phyloP scores from a whole-genome alignment of 2,888 invertebrate genomes.

The Parnassius apollo region DNA sequence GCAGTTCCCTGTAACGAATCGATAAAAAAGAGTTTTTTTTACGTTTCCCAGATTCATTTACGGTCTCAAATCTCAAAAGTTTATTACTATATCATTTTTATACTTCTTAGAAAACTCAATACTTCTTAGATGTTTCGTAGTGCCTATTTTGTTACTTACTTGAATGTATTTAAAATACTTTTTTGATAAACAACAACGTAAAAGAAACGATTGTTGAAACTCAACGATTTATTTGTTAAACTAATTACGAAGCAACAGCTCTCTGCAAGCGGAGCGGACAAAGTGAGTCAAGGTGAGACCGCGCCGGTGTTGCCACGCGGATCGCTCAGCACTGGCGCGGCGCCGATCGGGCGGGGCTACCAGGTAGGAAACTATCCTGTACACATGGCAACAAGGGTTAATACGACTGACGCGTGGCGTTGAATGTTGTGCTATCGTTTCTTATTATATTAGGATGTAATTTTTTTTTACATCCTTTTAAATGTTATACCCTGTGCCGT shows the following conservation, averaged over 20 bases:
- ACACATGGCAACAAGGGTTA: conserved; percentile 13
- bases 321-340: conserved; percentile 35
- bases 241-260: conserved; percentile 61
- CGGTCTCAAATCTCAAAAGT: too few species aligned
- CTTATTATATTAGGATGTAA: conserved; percentile 2
- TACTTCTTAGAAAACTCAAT: too few species aligned
- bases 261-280: conserved; percentile 66
- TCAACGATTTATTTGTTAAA: conserved; percentile 40
- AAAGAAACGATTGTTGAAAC: too few species aligned
- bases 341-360: conserved; percentile 13
- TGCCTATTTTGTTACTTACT: too few species aligned
- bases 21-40: too few species aligned
- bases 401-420: conserved; percentile 1
- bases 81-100: too few species aligned
- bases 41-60: too few species aligned
- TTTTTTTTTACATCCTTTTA: background rate
- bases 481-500: too few species aligned
- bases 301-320: conserved; percentile 74
- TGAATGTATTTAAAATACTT: too few species aligned
- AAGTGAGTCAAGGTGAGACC: conserved; percentile 77
- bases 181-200: too few species aligned
- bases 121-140: too few species aligned
- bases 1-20: too few species aligned
- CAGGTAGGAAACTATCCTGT: background rate
- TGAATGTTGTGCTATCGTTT: conserved; percentile 1